These are phyloP conservation scores for Spea bombifrons DNA, from an alignment of 2,113 vertebrate species.

Conservation along the genomic window DNA sequence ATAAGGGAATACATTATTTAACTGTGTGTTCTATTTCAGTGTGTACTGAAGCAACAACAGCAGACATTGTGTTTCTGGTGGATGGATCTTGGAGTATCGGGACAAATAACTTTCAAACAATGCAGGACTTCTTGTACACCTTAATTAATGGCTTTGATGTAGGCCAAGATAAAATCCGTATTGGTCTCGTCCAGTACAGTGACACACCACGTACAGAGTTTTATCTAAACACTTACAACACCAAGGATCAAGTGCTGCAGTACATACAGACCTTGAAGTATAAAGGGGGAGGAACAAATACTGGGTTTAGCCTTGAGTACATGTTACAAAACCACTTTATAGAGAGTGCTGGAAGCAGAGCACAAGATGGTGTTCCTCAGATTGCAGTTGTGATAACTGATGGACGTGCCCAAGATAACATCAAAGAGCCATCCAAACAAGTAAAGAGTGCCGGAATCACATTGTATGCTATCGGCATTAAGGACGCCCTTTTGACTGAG, in stretches of 20 bases:
- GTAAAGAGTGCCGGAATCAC: constrained; percentile 52
- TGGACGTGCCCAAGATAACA: constrained; percentile 48
- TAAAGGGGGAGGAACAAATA: constrained; percentile 49
- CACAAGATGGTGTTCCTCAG: constrained; percentile 51
- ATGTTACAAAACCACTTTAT: constrained; percentile 57
- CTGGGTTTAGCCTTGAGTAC: constrained; percentile 52
- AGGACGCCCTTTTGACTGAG: constrained; percentile 51
- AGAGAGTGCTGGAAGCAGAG: constrained; percentile 49
- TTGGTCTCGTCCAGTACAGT: constrained; percentile 56
- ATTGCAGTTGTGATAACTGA: constrained; percentile 54
- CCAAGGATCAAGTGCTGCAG: constrained; percentile 42
- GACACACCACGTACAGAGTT: constrained; percentile 47
- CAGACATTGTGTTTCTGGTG: constrained; percentile 59
- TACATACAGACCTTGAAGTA: constrained; percentile 53
- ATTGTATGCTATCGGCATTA: constrained; percentile 52
- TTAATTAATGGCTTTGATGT: constrained; percentile 53
- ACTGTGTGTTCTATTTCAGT: constrained; percentile 46
- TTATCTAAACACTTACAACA: constrained; percentile 50
- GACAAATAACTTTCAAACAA: constrained; percentile 35
- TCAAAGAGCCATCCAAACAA: constrained; percentile 23
- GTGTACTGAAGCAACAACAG: constrained; percentile 54
- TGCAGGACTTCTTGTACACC: constrained; percentile 52
- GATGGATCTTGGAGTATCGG: constrained; percentile 51
- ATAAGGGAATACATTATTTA: too few relatives aligned
- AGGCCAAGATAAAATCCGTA: constrained; percentile 51